These are phyloP conservation scores for Fulica atra DNA, from an alignment of 2,113 vertebrate species.

Conservation along the genomic window DNA sequence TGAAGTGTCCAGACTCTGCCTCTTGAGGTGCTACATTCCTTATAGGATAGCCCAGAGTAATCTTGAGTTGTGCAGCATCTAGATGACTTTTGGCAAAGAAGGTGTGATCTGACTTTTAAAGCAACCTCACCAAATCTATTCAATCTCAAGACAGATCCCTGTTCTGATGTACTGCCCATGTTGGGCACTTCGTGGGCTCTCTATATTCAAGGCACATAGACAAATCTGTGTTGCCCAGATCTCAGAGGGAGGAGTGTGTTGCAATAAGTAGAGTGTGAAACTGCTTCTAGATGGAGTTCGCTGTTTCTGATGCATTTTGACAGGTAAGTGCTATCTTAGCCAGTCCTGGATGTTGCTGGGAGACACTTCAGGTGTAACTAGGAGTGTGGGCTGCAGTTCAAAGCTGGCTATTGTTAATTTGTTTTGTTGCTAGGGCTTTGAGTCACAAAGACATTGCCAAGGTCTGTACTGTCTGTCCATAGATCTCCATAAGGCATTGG, in stretches of 20 bases:
- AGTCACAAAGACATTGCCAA: background rate
- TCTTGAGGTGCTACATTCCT: background rate
- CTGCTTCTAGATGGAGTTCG: background rate
- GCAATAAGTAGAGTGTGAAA: background rate
- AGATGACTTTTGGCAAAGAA: background rate
- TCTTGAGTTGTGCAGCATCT: background rate
- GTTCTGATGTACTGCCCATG: fast-evolving
- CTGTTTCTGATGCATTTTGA: background rate
- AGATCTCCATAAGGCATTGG: background rate
- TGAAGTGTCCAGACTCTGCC: background rate
- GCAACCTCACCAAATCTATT: background rate
- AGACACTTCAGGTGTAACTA: background rate
- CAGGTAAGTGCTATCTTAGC: background rate
- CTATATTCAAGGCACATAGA: background rate
- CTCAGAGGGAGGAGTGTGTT: background rate
- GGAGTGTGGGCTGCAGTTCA: background rate
- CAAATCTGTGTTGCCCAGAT: background rate
- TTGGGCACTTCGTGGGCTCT: background rate
- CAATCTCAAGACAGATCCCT: background rate
- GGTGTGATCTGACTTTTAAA: background rate
- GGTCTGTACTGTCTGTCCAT: background rate
- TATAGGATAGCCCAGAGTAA: background rate
- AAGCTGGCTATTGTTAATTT: background rate
- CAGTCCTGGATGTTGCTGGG: background rate
- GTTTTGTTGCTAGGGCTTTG: background rate